Base-by-base conservation (phyloP, 2,888 invertebrate genomes). In the Hemaris fuciformis region DNA sequence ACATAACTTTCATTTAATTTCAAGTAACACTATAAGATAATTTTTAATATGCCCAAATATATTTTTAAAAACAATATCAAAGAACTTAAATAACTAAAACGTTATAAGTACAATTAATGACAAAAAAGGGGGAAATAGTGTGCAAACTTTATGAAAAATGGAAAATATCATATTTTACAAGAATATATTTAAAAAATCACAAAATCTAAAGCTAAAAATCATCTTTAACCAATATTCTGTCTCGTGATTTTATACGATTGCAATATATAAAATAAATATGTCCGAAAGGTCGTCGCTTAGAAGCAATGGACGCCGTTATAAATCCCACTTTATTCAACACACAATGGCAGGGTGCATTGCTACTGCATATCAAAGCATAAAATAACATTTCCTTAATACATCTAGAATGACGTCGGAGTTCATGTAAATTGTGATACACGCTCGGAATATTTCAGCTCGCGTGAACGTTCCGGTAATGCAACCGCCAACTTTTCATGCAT, bases 391-490 rank as follows among this genome's bases (percentile, higher is more conserved):
- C 83, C 84, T 81, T 88, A 88, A 88, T 87, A 89, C 84, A 83
- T 88, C 84, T 87, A 76, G 77, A 88, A 91, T 83, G 84, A 82
- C 82, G 79, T 71, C 73, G 75, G 80, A 87, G 87, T 87, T 89
- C 89, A 89, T 89, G 91, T 87, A 89, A 88, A 90, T 88, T 83
- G 71, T 82, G 80, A 85, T 80, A 89, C 88, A 86, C 82, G 85
- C 66, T 72, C 71, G 70, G 89, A 88, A 91, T 90, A 88, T 86
- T 87, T 87, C 77, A 77, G 78, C 76, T 77, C 75, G 74, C 72
- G 75, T 73, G 76, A 78, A 75, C 68, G 67, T 60, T 58, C 64
- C 64, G 67, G 76, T 79, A 79, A 81, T 78, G 80, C 77, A 75
- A 77, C 74, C 79, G 73, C 70, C 73, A 75, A 80, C 80, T 78